Evolutionary conservation across 2,113 vertebrate species (phyloP), one percentile per base, ranked within the genome.

Genomic region (Electrona antarctica): DNA sequence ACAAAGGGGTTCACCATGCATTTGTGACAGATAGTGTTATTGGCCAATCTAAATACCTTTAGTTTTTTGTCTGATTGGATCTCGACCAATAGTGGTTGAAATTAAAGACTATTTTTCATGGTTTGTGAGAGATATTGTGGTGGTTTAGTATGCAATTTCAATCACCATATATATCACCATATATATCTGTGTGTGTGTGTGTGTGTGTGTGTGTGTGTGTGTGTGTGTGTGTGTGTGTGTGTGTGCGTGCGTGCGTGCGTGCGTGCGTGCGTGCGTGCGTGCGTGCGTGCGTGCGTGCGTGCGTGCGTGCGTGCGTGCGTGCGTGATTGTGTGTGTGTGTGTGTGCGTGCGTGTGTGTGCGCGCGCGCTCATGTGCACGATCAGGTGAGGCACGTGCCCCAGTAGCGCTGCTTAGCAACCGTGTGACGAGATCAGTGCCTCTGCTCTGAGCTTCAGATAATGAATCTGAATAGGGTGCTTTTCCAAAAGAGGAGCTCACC

Each of bases 331-430:
- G 33, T 51, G 14, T 60, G 56, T 63, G 70, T 73, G 5, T 41
- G 68, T 54, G 57, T 64, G 54, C 59, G 55, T 46, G 49, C 76
- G 73, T 49, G 7, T 61, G 69, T 77, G 55, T 49, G 14, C 29
- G 33, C 12, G 51, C 46, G 13, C 21, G 21, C 21, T 21, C 21
- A 21, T 46, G 33, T 41, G 33, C 33, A 41, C 33, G 33, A 7
- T 76, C 84, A 84, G 78, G 82, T 86, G 79, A 83, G 71, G 84
- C 87, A 82, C 69, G 82, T 85, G 78, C 73, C 74, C 70, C 74
- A 69, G 71, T 10, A 50, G 51, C 68, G 90, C 85, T 91, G 91
- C 91, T 87, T 83, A 89, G 91, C 92, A 92, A 93, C 91, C 7
- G 65, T 64, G 76, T 83, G 83, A 83, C 82, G 28, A 41, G 33